Evolutionary conservation across 53 echinoderm and acorn worm genomes (phyloP).

Genomic region (Antedon mediterranea): DNA sequence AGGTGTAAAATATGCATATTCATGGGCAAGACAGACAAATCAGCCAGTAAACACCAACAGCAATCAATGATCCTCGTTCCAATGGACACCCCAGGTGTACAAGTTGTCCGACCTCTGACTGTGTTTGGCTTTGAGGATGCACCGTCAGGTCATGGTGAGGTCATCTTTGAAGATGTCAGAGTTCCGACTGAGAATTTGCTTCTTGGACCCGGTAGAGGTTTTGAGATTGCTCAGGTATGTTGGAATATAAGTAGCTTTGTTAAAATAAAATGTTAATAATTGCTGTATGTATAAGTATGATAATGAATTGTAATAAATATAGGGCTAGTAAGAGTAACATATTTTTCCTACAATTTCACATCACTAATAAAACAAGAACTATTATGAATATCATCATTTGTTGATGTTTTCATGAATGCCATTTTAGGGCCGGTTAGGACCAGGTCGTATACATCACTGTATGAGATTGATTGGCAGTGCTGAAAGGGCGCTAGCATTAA

Average conservation of each 20-base stretch:
- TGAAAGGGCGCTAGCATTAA: slow-evolving; percentile 60
- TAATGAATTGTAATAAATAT: no score
- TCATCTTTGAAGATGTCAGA: slow-evolving; percentile 62
- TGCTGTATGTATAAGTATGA: no score
- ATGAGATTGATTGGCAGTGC: slow-evolving; percentile 81
- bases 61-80: slow-evolving; percentile 96
- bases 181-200: slow-evolving; percentile 73
- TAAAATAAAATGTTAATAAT: no score
- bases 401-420: no score
- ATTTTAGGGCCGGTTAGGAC: slow-evolving; percentile 71
- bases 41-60: slow-evolving; percentile 51
- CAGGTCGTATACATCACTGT: slow-evolving; percentile 89
- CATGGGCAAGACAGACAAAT: slow-evolving; percentile 91
- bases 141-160: slow-evolving; percentile 74
- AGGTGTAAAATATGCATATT: slow-evolving; percentile 87
- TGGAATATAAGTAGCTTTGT: no score
- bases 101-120: slow-evolving; percentile 50
- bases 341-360: no score
- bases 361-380: no score
- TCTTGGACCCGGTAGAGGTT: slow-evolving; percentile 80
- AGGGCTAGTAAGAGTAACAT: no score
- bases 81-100: slow-evolving; percentile 68
- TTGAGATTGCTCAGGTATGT: slow-evolving; percentile 95
- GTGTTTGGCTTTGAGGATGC: slow-evolving; percentile 89
- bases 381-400: no score